Evolutionary conservation across 2,888 invertebrate genomes (phyloP).

Genomic region (Eupithecia pulchellata): DNA sequence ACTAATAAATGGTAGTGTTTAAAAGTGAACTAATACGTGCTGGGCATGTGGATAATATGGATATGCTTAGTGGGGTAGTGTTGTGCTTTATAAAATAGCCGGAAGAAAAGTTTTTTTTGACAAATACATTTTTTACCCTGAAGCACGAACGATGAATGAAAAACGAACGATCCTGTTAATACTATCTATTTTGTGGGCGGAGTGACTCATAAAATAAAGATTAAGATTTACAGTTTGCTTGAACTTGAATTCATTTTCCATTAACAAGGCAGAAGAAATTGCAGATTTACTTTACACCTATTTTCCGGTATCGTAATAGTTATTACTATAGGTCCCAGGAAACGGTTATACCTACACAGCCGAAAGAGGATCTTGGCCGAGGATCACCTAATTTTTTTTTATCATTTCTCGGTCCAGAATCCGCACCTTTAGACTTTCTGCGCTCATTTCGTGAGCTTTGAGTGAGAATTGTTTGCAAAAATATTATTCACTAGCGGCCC

Average conservation of each 20-base stretch:
- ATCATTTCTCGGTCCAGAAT: no score
- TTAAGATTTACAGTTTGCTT: not conserved
- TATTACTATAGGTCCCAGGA: not conserved
- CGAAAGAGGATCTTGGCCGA: not conserved
- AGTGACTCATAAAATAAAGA: not conserved
- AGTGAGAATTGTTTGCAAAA: no score
- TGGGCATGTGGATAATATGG: not conserved
- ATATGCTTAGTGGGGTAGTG: not conserved
- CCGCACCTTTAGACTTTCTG: no score
- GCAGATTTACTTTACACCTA: not conserved
- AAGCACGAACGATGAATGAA: not conserved
- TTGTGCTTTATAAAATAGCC: not conserved
- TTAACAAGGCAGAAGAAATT: not conserved
- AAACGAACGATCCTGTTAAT: not conserved
- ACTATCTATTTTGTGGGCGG: not conserved
- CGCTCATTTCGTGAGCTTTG: no score
- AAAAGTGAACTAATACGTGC: not conserved
- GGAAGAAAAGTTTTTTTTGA: not conserved
- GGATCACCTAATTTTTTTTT: no score
- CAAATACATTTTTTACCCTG: no score
- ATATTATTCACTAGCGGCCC: no score
- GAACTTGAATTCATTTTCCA: not conserved
- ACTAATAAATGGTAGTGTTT: conserved; percentile 34
- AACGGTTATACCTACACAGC: not conserved
- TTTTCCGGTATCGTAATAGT: not conserved